Evolutionary conservation across 2,797 vertebrate genomes (phyloP).

Genomic region (Saguinus oedipus): DNA sequence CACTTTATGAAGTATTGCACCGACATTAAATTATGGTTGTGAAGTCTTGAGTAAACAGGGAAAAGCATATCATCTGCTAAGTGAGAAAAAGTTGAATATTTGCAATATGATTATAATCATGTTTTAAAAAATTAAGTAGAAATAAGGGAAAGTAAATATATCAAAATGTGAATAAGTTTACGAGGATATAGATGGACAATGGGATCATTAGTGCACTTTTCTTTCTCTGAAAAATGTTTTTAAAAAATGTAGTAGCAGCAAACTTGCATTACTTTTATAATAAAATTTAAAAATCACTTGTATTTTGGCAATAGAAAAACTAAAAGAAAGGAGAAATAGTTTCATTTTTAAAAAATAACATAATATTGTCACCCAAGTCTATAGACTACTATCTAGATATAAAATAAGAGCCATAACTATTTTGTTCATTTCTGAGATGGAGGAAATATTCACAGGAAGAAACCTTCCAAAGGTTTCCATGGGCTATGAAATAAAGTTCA

Average conservation of each 20-base stretch:
- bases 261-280: not conserved
- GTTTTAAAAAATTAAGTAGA: not conserved
- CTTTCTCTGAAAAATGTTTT: not conserved
- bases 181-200: not conserved
- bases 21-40: not conserved
- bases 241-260: not conserved
- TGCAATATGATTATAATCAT: not conserved
- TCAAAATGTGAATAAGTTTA: not conserved
- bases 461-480: not conserved
- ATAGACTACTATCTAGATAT: not conserved
- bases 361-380: not conserved
- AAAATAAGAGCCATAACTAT: not conserved
- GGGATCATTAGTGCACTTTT: not conserved
- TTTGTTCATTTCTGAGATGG: not conserved
- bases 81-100: not conserved
- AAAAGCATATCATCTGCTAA: not conserved
- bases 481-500: not conserved
- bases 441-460: not conserved
- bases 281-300: slow-evolving; percentile 12
- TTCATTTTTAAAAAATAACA: not conserved
- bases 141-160: not conserved
- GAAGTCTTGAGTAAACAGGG: not conserved
- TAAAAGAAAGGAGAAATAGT: slow-evolving; percentile 30
- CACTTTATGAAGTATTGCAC: not conserved
- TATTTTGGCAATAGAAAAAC: not conserved